A percentile compares a stretch with the other conserved stretches of the same genome.
These are phyloP conservation scores for Sprattus sprattus DNA, from an alignment of 2,113 vertebrate genomes.

Conservation along the genomic window DNA sequence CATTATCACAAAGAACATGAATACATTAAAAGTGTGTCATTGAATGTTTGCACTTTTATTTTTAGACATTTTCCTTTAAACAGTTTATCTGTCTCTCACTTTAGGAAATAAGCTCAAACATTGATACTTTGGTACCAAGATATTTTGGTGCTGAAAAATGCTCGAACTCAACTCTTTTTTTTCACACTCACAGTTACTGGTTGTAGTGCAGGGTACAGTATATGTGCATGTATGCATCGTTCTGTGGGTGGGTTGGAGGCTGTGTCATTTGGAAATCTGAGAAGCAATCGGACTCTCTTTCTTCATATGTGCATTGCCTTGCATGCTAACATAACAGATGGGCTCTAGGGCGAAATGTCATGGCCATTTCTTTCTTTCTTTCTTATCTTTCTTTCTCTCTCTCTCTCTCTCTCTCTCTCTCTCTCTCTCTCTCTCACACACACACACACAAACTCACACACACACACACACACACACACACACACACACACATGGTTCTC, in stretches of 20 bases:
- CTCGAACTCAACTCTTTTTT: no score
- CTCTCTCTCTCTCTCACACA: slow-evolving; percentile 39
- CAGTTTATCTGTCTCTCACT: not conserved
- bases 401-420: not conserved
- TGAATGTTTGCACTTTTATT: not conserved
- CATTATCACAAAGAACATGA: not conserved
- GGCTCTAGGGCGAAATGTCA: not conserved
- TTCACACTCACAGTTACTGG: no score
- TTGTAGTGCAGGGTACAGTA: no score
- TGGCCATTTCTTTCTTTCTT: not conserved
- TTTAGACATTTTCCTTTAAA: not conserved
- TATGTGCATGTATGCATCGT: not conserved
- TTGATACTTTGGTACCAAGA: no score
- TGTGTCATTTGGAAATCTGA: not conserved
- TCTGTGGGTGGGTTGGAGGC: not conserved
- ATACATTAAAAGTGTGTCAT: not conserved
- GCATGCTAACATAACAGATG: not conserved
- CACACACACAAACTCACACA: slow-evolving; percentile 32
- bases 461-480: slow-evolving; percentile 8
- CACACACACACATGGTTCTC: not conserved
- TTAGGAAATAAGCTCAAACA: not conserved
- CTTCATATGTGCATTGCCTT: not conserved
- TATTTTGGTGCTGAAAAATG: no score
- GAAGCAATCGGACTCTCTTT: not conserved
- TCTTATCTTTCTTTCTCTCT: no score